Conservation (phyloP, 2,888 invertebrate genomes). For the Hybos culiciformis region DNA sequence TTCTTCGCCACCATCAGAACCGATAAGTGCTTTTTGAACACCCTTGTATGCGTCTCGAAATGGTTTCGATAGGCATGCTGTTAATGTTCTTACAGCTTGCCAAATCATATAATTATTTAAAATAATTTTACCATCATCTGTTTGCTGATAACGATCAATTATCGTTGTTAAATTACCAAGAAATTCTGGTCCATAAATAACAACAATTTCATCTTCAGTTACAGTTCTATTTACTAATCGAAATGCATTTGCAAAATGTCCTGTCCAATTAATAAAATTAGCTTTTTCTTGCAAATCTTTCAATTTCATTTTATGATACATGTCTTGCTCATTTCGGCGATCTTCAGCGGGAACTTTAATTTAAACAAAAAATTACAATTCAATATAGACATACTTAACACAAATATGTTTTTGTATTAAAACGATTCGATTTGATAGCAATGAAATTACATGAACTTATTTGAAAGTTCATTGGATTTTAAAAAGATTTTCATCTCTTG, state of each 20-base stretch:
- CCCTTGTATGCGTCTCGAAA: slow-evolving; percentile 81
- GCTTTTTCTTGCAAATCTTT: slow-evolving; percentile 60
- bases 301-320: slow-evolving; percentile 75
- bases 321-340: slow-evolving; percentile 76
- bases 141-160: slow-evolving; percentile 53
- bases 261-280: slow-evolving; percentile 75
- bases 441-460: no score
- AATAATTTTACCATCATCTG: slow-evolving; percentile 57
- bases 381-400: no score
- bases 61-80: slow-evolving; percentile 73
- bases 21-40: slow-evolving; percentile 74
- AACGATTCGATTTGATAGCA: no score
- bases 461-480: no score
- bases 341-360: slow-evolving; percentile 71
- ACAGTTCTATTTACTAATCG: slow-evolving; percentile 51
- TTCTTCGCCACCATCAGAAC: slow-evolving; percentile 78
- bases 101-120: slow-evolving; percentile 87
- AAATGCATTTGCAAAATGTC: slow-evolving; percentile 76
- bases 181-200: slow-evolving; percentile 83
- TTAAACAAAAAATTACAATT: no score
- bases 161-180: slow-evolving; percentile 62
- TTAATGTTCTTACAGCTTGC: slow-evolving; percentile 77
- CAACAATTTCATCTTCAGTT: slow-evolving; percentile 57
- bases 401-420: no score
- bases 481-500: no score